Conservation (phyloP, 1,140 invertebrate species). For the Pemphigus obesinymphae region DNA sequence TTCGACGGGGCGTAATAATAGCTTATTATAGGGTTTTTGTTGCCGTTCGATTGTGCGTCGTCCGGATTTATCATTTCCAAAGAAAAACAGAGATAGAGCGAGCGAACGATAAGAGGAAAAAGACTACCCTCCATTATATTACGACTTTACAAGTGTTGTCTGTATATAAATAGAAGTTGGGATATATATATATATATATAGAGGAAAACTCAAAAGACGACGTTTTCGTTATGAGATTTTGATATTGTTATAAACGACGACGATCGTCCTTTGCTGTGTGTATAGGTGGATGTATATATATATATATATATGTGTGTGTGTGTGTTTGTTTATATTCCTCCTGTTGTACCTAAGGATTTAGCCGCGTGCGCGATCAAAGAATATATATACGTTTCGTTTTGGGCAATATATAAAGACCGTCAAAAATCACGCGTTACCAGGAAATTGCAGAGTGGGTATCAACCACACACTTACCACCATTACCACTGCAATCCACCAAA, state of each 20-base stretch:
- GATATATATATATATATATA: background rate
- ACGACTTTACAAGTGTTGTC: background rate
- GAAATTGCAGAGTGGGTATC: background rate
- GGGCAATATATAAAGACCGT: background rate
- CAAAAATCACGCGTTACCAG: background rate
- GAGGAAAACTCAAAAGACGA: background rate
- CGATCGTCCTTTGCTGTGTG: background rate
- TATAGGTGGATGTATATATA: too few relatives aligned
- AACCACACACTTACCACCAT: background rate
- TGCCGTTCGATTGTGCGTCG: background rate
- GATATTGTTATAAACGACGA: background rate
- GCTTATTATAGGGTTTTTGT: conserved; percentile 32
- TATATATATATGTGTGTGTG: too few relatives aligned
- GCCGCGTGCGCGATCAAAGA: background rate
- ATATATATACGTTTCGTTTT: background rate
- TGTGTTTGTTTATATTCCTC: background rate
- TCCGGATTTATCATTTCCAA: conserved; percentile 12
- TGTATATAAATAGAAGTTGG: background rate
- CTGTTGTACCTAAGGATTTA: background rate
- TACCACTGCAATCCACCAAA: background rate
- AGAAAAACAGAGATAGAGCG: background rate
- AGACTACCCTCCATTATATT: background rate
- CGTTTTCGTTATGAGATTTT: background rate
- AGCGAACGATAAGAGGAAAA: background rate
- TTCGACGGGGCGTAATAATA: conserved; percentile 19